Percentiles rank a stretch among this genome's conserved stretches.
Conservation (phyloP, 1,140 invertebrate genomes). For the Cydia fagiglandana region DNA sequence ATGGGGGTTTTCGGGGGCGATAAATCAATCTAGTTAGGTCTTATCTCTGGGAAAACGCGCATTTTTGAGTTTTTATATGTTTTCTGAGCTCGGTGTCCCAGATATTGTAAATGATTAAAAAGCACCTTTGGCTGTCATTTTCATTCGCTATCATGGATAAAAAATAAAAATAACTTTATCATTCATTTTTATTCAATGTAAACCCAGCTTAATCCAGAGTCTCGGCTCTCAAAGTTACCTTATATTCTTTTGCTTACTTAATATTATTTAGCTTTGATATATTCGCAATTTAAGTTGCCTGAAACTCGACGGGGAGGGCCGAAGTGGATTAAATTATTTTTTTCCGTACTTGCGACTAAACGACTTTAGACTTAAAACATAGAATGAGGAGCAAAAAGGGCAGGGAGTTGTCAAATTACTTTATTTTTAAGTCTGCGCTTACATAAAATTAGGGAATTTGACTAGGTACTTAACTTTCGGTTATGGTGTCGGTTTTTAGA, state of each 20-base stretch:
- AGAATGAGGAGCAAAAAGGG: slow-evolving; percentile 35
- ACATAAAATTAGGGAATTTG: slow-evolving; percentile 8
- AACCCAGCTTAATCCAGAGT: slow-evolving; percentile 46
- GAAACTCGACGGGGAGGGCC: slow-evolving; percentile 62
- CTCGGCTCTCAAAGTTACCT: slow-evolving; percentile 62
- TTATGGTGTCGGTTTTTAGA: neutral
- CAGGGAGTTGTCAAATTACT: slow-evolving; percentile 33
- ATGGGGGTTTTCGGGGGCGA: no score
- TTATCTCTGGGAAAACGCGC: no score
- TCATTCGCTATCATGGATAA: no score
- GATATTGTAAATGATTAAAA: no score
- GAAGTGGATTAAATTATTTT: slow-evolving; percentile 71
- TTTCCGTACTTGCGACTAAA: slow-evolving; percentile 56
- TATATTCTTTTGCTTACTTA: slow-evolving; percentile 73
- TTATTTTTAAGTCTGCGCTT: slow-evolving; percentile 15
- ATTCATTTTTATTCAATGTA: slow-evolving; percentile 35
- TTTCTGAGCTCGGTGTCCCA: no score
- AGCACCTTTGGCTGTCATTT: no score
- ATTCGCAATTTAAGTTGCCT: slow-evolving; percentile 77
- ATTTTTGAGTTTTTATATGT: no score
- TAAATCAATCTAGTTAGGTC: no score
- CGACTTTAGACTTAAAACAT: slow-evolving; percentile 58
- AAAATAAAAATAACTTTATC: no score
- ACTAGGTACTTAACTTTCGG: neutral
- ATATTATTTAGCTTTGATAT: slow-evolving; percentile 78